Conservation (phyloP, 2,113 vertebrate species). For the Rostratula benghalensis region DNA sequence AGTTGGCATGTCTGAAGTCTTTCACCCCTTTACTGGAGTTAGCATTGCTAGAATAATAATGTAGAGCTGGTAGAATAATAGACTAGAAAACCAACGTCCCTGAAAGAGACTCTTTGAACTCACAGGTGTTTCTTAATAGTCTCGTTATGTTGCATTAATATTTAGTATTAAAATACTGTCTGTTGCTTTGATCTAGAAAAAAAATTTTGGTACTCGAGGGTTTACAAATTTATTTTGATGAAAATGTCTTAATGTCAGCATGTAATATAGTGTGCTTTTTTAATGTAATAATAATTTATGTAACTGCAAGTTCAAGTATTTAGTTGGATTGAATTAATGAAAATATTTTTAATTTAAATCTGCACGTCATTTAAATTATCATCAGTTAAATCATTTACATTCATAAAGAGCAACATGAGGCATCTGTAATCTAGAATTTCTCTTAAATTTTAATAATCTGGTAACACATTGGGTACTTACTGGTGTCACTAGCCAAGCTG, state of each 20-base stretch:
- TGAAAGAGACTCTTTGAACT: neutral
- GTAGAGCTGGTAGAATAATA: neutral
- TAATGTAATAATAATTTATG: neutral
- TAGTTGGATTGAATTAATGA: neutral
- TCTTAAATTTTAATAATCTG: neutral
- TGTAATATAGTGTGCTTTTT: rapidly evolving
- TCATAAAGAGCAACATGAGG: neutral
- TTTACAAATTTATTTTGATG: neutral
- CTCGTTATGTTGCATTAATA: neutral
- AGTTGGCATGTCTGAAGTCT: neutral
- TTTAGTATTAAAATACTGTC: neutral
- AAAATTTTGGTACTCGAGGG: neutral
- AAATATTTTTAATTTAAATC: neutral
- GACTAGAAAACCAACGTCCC: neutral
- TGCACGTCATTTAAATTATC: neutral
- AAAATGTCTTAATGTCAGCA: neutral
- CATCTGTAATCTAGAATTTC: neutral
- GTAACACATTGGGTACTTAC: neutral
- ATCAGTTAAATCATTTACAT: neutral
- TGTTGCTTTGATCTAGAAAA: neutral
- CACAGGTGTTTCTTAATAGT: neutral
- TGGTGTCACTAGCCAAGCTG: neutral
- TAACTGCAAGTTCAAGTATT: neutral
- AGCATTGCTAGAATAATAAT: neutral
- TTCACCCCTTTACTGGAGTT: neutral